Evolutionary conservation across 2,113 vertebrate genomes (phyloP).

Genomic region (Atractosteus spatula): DNA sequence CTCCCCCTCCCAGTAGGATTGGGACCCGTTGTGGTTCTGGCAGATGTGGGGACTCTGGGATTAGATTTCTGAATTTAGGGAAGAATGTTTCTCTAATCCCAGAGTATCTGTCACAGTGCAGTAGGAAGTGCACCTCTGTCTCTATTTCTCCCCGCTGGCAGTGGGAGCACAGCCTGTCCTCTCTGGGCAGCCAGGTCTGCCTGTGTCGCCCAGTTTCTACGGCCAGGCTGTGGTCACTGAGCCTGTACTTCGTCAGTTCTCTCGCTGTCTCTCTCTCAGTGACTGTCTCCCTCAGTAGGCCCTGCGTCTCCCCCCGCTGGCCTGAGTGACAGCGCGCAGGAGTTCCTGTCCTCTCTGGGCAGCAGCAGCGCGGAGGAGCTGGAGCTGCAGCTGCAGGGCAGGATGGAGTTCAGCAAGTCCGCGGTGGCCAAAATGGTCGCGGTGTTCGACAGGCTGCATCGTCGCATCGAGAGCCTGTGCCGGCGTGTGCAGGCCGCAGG

Average conservation of each 20-base stretch:
- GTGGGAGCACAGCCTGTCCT: too few species aligned
- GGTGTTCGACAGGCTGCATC: conserved; percentile 77
- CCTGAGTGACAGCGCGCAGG: conserved; percentile 74
- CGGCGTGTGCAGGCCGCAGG: conserved; percentile 68
- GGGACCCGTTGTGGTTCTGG: too few species aligned
- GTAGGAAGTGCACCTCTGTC: too few species aligned
- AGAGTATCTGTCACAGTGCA: too few species aligned
- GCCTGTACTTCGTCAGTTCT: background rate
- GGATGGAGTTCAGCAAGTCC: conserved; percentile 85
- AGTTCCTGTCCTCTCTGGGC: conserved; percentile 75
- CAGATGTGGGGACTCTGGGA: too few species aligned
- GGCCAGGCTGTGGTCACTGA: background rate
- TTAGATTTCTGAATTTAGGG: too few species aligned
- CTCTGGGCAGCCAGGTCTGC: too few species aligned
- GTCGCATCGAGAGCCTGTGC: conserved; percentile 73
- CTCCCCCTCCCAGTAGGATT: too few species aligned
- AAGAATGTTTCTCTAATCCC: too few species aligned
- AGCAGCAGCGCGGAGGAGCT: conserved; percentile 84
- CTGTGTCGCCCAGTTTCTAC: too few species aligned
- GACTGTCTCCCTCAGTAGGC: conserved; percentile 30
- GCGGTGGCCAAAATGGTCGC: conserved; percentile 78
- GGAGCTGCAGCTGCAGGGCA: conserved; percentile 77
- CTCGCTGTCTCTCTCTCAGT: background rate
- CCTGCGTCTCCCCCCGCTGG: conserved; percentile 43
- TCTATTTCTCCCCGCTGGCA: too few species aligned